Evolutionary conservation across 2,888 invertebrate genomes (phyloP).

Genomic region (Amiota mariae): DNA sequence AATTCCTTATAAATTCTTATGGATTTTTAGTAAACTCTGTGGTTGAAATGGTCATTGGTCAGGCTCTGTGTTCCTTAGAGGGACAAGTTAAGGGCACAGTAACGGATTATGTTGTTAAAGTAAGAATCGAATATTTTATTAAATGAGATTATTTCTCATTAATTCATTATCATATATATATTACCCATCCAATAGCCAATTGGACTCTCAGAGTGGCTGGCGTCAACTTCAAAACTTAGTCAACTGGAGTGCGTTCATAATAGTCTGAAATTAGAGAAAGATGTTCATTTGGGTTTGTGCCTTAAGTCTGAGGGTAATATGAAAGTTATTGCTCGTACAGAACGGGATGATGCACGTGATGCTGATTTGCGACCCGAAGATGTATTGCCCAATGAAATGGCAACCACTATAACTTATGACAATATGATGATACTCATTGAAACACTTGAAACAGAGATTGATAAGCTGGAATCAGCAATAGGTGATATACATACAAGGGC

Average conservation of each 20-base stretch:
- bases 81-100: conserved; percentile 81
- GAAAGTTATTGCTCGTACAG: conserved; percentile 83
- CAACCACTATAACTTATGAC: conserved; percentile 85
- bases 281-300: conserved; percentile 82
- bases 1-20: background rate
- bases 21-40: conserved; percentile 84
- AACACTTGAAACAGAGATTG: conserved; percentile 87
- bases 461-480: conserved; percentile 81
- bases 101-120: conserved; percentile 79
- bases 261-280: conserved; percentile 93
- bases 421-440: conserved; percentile 87
- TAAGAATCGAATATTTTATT: conserved; percentile 41
- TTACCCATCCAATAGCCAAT: conserved; percentile 71
- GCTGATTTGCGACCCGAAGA: conserved; percentile 84
- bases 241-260: conserved; percentile 95
- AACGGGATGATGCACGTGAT: conserved; percentile 86
- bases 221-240: conserved; percentile 86
- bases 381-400: conserved; percentile 83
- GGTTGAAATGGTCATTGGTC: conserved; percentile 88
- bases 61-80: conserved; percentile 87
- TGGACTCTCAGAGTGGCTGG: conserved; percentile 91
- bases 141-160: conserved; percentile 6
- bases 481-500: conserved; percentile 76
- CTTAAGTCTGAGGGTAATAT: conserved; percentile 81
- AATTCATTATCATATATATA: background rate